A percentile compares a stretch with the other conserved stretches of the same genome.
Conservation (phyloP, 1,140 invertebrate species). For the Papilio dardanus region DNA sequence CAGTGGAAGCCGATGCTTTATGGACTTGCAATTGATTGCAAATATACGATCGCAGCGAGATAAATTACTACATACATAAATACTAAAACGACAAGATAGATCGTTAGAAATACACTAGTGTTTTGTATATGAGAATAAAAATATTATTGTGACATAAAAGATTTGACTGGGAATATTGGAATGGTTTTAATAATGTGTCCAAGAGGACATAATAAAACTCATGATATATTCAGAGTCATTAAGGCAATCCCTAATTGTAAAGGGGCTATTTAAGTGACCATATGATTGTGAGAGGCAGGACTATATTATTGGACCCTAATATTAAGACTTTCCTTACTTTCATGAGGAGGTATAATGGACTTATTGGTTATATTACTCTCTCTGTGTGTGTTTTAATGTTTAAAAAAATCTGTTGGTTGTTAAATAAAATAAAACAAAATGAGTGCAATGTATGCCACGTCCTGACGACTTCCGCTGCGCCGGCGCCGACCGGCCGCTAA, state of each 20-base stretch:
- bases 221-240: too few species aligned
- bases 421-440: constrained; percentile 12
- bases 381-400: background rate
- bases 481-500: constrained; percentile 48
- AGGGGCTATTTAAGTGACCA: too few species aligned
- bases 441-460: constrained; percentile 46
- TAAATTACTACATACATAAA: constrained; percentile 36
- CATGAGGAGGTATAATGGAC: too few species aligned
- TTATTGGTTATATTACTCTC: too few species aligned
- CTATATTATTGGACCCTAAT: too few species aligned
- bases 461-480: constrained; percentile 50
- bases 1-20: constrained; percentile 60
- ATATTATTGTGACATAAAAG: too few species aligned
- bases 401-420: background rate
- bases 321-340: too few species aligned
- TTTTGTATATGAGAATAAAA: background rate
- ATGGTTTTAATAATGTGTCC: background rate
- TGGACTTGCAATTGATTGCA: constrained; percentile 62
- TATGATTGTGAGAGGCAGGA: too few species aligned
- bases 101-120: background rate
- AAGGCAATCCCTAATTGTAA: too few species aligned
- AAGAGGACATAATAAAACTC: too few species aligned
- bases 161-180: too few species aligned
- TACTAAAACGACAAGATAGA: constrained; percentile 27
- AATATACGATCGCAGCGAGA: constrained; percentile 52